These are phyloP conservation scores for Eumeta japonica DNA, from an alignment of 1,140 invertebrate genomes.

Conservation along the genomic window DNA sequence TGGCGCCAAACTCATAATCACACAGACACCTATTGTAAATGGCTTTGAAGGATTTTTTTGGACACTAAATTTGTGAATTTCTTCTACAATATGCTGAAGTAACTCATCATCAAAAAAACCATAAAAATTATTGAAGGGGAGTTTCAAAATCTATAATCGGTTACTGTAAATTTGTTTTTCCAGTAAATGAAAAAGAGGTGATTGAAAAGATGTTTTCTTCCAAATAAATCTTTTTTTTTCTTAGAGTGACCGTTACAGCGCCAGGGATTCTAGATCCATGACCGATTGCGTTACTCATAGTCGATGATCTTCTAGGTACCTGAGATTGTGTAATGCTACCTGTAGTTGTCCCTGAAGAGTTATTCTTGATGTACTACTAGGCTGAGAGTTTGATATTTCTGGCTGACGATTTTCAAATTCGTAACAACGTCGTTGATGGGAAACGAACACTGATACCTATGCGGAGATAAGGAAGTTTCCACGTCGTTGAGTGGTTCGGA, in stretches of 20 bases:
- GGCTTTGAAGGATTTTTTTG: constrained; percentile 17
- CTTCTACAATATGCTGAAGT: constrained; percentile 8
- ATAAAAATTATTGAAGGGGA: constrained; percentile 15
- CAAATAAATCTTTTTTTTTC: constrained; percentile 15
- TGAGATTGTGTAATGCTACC: constrained; percentile 8
- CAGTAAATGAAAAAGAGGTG: constrained; percentile 12
- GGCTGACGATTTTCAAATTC: constrained; percentile 1
- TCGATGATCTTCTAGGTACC: constrained; percentile 6
- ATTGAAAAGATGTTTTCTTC: constrained; percentile 15
- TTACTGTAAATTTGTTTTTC: constrained; percentile 5
- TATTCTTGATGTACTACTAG: constrained; percentile 10
- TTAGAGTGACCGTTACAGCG: no score
- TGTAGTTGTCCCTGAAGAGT: constrained; percentile 8
- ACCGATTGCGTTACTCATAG: background rate
- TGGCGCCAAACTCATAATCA: constrained; percentile 18
- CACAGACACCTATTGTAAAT: constrained; percentile 17
- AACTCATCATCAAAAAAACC: constrained; percentile 12
- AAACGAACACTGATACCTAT: constrained; percentile 1
- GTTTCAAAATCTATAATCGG: constrained; percentile 12
- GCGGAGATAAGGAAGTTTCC: constrained; percentile 5
- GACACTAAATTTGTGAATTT: constrained; percentile 22
- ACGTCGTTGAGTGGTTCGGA: constrained; percentile 6
- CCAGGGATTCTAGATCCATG: constrained; percentile 7
- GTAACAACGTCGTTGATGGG: background rate
- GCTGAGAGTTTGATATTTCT: constrained; percentile 10